Base-by-base conservation (phyloP, 2,888 invertebrate genomes). In the Drosophila mulleri region DNA sequence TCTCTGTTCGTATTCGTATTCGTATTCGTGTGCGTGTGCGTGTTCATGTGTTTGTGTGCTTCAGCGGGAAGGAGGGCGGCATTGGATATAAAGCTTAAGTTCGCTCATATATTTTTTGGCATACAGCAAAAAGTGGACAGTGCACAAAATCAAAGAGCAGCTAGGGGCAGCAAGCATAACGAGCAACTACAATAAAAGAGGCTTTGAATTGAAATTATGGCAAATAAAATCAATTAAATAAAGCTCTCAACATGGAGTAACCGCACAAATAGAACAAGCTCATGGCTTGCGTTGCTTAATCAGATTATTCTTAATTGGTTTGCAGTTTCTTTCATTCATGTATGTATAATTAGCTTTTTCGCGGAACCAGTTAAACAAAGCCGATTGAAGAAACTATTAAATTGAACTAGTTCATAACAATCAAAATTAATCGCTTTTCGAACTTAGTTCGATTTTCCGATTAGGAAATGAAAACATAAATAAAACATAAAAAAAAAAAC, bases 101-200 rank as follows among this genome's bases (percentile, higher is more conserved):
- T 64, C 26, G 12, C 41, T 53, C 67, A 60, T 48, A 48, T 56
- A 50, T 26, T 65, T 26, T 65, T 52, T 35, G 42, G 50, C 37
- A 68, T 63, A 67, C 68, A 80, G 69, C 58, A 60, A 67, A 67
- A 66, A 47, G 29, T 54, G 26, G 37, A 70, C 42, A 58, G 67
- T 67, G 67, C 48, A 77, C 61, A 72, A 68, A 60, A 68, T 62
- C 54, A 67, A 76, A 75, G 53, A 57, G 48, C 69, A 75, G 66
- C 60, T 48, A 60, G 64, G 54, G 41, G 44, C 50, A 64, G 41
- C 56, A 83, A 78, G 75, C 83, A 64, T 44, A 45, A 82, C 70
- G 45, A 56, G 53, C 32, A 37, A 65, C 67, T 64, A 73, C 44
- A 61, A 45, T 37, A 54, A 54, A 56, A 56, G 6, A 8, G 50